Evolutionary conservation across 2,888 invertebrate genomes (phyloP).

Genomic region (Nomada fucata): DNA sequence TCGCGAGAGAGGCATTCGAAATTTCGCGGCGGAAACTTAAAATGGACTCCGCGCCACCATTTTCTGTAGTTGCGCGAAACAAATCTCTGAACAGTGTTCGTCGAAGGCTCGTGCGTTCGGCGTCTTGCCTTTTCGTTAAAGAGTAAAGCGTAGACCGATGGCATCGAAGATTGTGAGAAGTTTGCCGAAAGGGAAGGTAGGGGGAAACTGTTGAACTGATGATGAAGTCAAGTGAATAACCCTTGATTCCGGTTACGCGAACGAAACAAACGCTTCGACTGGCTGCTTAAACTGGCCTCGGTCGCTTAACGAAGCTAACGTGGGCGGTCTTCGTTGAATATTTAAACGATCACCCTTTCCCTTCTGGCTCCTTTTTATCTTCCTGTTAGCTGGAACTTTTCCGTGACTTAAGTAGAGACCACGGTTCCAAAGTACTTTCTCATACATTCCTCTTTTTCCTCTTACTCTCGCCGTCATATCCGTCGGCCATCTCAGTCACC

Average conservation of each 20-base stretch:
- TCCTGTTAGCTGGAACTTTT: constrained; percentile 19
- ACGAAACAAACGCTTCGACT: constrained; percentile 22
- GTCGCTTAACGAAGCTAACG: constrained; percentile 32
- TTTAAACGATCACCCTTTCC: constrained; percentile 39
- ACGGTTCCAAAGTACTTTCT: constrained; percentile 44
- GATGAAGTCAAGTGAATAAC: background rate
- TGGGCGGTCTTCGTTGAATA: constrained; percentile 47
- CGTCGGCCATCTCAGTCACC: background rate
- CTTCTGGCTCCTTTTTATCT: background rate
- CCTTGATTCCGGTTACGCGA: constrained; percentile 13
- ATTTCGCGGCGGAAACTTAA: constrained; percentile 53
- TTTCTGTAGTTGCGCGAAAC: background rate
- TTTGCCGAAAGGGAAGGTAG: background rate
- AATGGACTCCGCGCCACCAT: constrained; percentile 35
- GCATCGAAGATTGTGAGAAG: background rate
- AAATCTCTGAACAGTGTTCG: constrained; percentile 7
- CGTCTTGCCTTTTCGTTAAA: background rate
- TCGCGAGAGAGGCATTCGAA: constrained; percentile 38
- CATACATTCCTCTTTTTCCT: constrained; percentile 18
- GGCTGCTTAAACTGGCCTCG: background rate
- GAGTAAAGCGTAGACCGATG: too few species aligned
- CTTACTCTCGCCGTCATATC: background rate
- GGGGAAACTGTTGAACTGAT: background rate
- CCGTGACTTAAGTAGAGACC: constrained; percentile 19
- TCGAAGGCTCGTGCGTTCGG: background rate